Percentiles rank a stretch among this genome's conserved stretches.
phyloP scores from a whole-genome alignment of 2,113 vertebrate genomes.

The Eurypyga helias region DNA sequence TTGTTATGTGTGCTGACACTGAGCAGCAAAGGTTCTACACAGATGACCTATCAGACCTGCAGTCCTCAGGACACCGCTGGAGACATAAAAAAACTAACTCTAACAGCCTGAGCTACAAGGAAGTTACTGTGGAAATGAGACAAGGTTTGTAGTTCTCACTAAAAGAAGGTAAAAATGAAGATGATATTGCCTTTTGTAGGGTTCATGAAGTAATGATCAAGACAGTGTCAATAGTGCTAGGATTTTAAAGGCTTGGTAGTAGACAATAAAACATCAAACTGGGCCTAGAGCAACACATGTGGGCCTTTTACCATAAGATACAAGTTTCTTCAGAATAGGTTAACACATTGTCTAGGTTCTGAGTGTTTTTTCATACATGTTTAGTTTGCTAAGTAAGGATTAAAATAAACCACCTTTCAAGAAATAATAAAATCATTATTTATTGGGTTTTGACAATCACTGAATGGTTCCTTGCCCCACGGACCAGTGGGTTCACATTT shows the following conservation, averaged over 20 bases:
- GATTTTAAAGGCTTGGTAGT: neutral
- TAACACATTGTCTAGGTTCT: neutral
- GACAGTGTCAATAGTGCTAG: neutral
- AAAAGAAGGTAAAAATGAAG: neutral
- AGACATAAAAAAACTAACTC: neutral
- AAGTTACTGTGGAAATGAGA: neutral
- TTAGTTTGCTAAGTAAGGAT: neutral
- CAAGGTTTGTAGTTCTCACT: neutral
- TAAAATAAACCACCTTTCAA: neutral
- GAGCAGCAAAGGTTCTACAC: neutral
- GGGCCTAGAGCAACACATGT: neutral
- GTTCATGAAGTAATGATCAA: neutral
- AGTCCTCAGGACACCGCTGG: neutral
- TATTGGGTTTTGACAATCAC: neutral
- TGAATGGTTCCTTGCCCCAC: neutral
- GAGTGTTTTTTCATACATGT: neutral
- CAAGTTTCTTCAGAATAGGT: neutral
- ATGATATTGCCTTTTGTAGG: neutral
- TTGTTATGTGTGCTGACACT: neutral
- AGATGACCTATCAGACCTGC: neutral
- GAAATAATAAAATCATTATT: neutral
- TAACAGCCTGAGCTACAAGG: neutral
- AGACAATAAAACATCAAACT: neutral
- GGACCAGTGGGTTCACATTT: accelerated
- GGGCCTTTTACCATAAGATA: neutral